Base-by-base conservation (phyloP, 2,113 vertebrate species). In the Pandion haliaetus region DNA sequence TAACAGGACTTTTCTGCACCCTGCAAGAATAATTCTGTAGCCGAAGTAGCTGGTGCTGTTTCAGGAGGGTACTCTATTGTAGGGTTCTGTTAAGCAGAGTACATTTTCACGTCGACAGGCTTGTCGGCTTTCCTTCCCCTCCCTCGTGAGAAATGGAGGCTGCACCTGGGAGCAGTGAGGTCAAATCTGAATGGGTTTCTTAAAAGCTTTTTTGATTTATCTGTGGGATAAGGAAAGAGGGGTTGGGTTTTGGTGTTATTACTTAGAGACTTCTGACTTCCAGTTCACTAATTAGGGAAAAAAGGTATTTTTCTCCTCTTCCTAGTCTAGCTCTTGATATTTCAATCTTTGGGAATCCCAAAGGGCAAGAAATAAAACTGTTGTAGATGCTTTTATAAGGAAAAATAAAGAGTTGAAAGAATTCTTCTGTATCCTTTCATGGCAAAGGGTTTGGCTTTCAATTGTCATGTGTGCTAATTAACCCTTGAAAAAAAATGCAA, bases 31-130 rank as follows among this genome's bases (percentile, higher is more conserved):
- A 31, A 10, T 34, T 29, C 19, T 49, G 58, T 6, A 25, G 55
- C 55, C 25, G 28, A 34, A 62, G 38, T 8, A 54, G 49, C n/a
- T 14, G 42, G 25, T 49, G 36, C 36, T 36, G 54, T 26, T 73
- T 50, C 36, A 72, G 69, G 34, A 18, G 25, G 19, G 21, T 17
- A 3, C 31, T 49, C 21, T 24, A 14, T 5, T 21, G 42, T 52
- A 17, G 49, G 49, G 49, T 12, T 70, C 42, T 59, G 31, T 44
- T 13, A n/a, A 40, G 52, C 34, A 8, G 40, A 9, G 26, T 7
- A 32, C 6, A 0, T 40, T 42, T 58, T 31, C n/a, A 15, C 2
- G 1, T 38, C 23, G 1, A 17, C 17, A 8, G 32, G 47, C 63
- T 69, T 11, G 11, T 21, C 18, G 32, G 17, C 36, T 69, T 50